Percentiles rank a stretch among this genome's conserved stretches.
Evolutionary conservation across 2,797 vertebrate species (phyloP).

Genomic region (Agapornis canus): DNA sequence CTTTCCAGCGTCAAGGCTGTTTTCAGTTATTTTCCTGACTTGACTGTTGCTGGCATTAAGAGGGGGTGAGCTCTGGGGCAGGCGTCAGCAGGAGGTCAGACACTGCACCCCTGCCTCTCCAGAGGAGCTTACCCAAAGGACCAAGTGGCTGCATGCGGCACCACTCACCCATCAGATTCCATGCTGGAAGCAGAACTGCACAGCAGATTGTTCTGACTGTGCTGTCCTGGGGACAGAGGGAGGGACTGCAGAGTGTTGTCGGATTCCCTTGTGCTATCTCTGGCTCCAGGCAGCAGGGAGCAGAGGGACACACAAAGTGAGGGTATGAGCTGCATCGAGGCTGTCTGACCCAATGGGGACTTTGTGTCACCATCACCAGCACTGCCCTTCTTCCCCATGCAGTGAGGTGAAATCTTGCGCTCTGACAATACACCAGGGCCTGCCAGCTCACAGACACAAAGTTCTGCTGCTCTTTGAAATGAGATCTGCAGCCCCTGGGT

Average conservation of each 20-base stretch:
- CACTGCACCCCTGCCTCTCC: not conserved
- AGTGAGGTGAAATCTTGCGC: not conserved
- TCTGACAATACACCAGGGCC: not conserved
- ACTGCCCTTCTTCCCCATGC: not conserved
- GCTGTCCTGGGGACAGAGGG: rapidly evolving
- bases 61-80: not conserved
- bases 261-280: not conserved
- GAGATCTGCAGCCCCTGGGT: not conserved
- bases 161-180: not conserved
- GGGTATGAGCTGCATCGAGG: not conserved
- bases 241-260: not conserved
- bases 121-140: not conserved
- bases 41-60: not conserved
- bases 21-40: not conserved
- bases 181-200: not conserved
- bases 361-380: not conserved
- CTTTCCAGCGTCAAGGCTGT: not conserved
- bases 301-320: not conserved
- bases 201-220: not conserved
- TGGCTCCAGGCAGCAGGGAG: not conserved
- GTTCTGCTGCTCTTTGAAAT: not conserved
- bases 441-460: not conserved
- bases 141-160: not conserved
- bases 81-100: not conserved
- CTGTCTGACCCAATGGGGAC: not conserved